A percentile compares a stretch with the other conserved stretches of the same genome.
phyloP scores from a whole-genome alignment of 1,140 invertebrate genomes.

The Caligus rogercresseyi region DNA sequence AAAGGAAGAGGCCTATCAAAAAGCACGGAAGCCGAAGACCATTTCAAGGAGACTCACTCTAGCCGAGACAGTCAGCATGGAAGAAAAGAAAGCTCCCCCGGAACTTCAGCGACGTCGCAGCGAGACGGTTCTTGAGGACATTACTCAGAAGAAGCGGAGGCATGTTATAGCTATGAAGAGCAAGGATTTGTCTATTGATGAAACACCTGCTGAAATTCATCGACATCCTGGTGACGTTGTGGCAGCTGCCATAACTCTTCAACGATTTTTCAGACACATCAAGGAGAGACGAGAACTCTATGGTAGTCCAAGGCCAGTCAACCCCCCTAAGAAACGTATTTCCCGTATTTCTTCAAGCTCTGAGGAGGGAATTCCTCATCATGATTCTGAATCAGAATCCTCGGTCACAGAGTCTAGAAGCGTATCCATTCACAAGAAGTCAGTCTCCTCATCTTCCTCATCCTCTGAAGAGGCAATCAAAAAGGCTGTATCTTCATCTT shows the following conservation, averaged over 20 bases:
- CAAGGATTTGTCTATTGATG: neutral
- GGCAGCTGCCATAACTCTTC: slow-evolving; percentile 14
- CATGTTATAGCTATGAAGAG: neutral
- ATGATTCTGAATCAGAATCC: neutral
- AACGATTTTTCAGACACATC: slow-evolving; percentile 16
- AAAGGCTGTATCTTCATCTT: neutral
- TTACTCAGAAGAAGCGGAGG: neutral
- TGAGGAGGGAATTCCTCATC: neutral
- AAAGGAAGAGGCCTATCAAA: neutral
- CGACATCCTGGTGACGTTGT: slow-evolving; percentile 18
- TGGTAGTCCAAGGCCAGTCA: neutral
- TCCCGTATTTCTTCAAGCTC: neutral
- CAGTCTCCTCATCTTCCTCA: neutral
- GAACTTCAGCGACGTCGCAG: neutral
- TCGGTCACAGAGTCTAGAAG: slow-evolving; percentile 2
- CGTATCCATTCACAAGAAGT: neutral
- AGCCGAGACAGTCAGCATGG: neutral
- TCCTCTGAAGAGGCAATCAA: slow-evolving; percentile 1
- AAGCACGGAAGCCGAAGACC: neutral
- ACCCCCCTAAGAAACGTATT: neutral
- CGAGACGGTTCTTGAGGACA: too few relatives aligned
- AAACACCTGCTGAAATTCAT: neutral
- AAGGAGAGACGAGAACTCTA: neutral
- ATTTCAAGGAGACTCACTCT: neutral
- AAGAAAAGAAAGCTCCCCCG: neutral